Evolutionary conservation across 2,113 vertebrate genomes (phyloP).

Genomic region (Macquaria australasica): DNA sequence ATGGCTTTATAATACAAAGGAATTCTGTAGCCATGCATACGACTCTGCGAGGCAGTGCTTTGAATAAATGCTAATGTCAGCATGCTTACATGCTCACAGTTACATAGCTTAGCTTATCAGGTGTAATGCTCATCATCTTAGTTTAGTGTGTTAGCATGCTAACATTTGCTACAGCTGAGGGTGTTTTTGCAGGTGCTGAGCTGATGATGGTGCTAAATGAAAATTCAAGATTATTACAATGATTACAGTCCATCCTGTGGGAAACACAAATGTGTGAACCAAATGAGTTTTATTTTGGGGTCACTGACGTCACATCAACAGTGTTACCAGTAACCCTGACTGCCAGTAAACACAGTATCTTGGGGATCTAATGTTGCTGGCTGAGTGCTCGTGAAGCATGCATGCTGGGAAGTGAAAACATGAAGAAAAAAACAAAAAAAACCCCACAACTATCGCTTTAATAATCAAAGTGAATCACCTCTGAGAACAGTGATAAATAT

Average conservation of each 20-base stretch:
- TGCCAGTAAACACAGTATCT: slow-evolving; percentile 2
- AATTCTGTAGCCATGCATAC: background rate
- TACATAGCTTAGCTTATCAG: background rate
- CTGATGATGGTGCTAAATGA: no score
- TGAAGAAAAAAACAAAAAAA: background rate
- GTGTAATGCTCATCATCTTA: background rate
- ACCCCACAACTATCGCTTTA: background rate
- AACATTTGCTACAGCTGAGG: background rate
- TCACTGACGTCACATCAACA: background rate
- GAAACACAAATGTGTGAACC: background rate
- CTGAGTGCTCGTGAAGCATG: background rate
- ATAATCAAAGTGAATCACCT: slow-evolving; percentile 12
- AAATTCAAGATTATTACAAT: background rate
- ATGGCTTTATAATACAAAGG: background rate
- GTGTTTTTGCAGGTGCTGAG: no score
- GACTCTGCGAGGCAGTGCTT: no score
- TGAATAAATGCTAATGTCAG: no score
- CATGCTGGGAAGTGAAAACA: background rate
- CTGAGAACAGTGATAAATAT: slow-evolving; percentile 4
- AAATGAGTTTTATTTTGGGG: background rate
- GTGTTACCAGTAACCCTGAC: background rate
- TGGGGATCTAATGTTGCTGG: background rate
- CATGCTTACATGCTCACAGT: background rate
- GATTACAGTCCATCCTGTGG: no score
- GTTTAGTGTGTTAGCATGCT: background rate